A percentile compares a stretch with the other conserved stretches of the same genome.
Evolutionary conservation across 2,113 vertebrate species (phyloP).

Genomic region (Ptychochromis oligacanthus): DNA sequence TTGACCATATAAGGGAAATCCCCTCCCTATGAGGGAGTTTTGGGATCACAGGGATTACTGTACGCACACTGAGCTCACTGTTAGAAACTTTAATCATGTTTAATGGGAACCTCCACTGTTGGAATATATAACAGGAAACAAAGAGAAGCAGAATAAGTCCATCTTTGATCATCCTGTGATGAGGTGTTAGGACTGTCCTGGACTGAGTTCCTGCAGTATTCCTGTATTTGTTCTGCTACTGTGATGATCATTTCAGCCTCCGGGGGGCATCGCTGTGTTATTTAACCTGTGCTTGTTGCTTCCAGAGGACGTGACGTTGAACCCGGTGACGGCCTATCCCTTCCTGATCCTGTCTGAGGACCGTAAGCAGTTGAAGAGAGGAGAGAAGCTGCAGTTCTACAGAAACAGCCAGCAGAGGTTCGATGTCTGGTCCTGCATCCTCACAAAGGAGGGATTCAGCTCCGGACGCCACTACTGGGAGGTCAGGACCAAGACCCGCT

Average conservation of each 20-base stretch:
- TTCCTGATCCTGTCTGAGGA: slow-evolving; percentile 81
- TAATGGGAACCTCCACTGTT: not conserved
- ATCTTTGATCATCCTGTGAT: not conserved
- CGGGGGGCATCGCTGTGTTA: not conserved
- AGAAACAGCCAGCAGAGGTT: slow-evolving; percentile 76
- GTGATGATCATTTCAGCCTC: not conserved
- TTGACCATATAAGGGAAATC: not conserved
- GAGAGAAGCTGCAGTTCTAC: slow-evolving; percentile 81
- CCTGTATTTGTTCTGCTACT: not conserved
- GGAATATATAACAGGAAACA: too few relatives aligned
- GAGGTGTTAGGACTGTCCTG: not conserved
- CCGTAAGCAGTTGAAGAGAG: slow-evolving; percentile 77
- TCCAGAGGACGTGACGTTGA: slow-evolving; percentile 76
- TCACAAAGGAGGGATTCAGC: slow-evolving; percentile 72
- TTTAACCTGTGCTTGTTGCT: not conserved
- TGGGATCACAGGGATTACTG: not conserved
- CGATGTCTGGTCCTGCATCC: slow-evolving; percentile 80
- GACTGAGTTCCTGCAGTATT: not conserved
- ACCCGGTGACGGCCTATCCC: slow-evolving; percentile 81
- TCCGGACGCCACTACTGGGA: slow-evolving; percentile 83
- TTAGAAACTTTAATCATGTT: too few relatives aligned
- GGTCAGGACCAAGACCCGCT: slow-evolving; percentile 31
- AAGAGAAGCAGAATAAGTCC: not conserved
- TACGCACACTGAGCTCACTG: not conserved
- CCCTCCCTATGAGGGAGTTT: not conserved